Evolutionary conservation across 1,140 invertebrate species (phyloP).

Genomic region (Penaeus vannamei): DNA sequence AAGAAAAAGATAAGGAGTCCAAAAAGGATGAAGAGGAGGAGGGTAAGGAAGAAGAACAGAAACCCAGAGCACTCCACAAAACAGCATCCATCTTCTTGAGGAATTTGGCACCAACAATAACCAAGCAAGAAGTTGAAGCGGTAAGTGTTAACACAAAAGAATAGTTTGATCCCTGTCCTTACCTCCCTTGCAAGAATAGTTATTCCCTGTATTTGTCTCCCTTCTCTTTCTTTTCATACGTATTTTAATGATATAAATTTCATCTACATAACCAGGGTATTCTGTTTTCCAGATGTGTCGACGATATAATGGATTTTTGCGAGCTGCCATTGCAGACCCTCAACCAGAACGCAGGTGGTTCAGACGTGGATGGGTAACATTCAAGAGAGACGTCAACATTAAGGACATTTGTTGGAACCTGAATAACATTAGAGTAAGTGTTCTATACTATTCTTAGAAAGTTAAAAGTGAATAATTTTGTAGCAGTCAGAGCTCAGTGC

Average conservation of each 20-base stretch:
- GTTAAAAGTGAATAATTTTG: background rate
- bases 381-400: conserved; percentile 96
- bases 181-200: background rate
- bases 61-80: conserved; percentile 80
- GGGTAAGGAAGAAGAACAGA: conserved; percentile 69
- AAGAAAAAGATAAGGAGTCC: conserved; percentile 47
- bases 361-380: conserved; percentile 98
- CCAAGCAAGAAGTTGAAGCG: conserved; percentile 96
- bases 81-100: conserved; percentile 97
- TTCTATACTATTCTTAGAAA: background rate
- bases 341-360: conserved; percentile 95
- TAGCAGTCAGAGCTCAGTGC: no score
- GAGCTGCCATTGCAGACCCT: conserved; percentile 97
- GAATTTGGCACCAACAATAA: conserved; percentile 95
- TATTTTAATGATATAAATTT: background rate
- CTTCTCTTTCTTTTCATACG: background rate
- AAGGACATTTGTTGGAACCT: conserved; percentile 99
- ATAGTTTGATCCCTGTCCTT: no score
- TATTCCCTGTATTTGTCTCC: conserved; percentile 4
- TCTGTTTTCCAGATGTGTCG: conserved; percentile 84
- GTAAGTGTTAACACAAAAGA: conserved; percentile 74
- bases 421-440: conserved; percentile 90
- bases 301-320: conserved; percentile 94
- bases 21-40: conserved; percentile 72
- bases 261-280: background rate